Evolutionary conservation across 2,888 invertebrate species (phyloP), one percentile per base, ranked within the genome.

Genomic region (Psylliodes chrysocephalus): DNA sequence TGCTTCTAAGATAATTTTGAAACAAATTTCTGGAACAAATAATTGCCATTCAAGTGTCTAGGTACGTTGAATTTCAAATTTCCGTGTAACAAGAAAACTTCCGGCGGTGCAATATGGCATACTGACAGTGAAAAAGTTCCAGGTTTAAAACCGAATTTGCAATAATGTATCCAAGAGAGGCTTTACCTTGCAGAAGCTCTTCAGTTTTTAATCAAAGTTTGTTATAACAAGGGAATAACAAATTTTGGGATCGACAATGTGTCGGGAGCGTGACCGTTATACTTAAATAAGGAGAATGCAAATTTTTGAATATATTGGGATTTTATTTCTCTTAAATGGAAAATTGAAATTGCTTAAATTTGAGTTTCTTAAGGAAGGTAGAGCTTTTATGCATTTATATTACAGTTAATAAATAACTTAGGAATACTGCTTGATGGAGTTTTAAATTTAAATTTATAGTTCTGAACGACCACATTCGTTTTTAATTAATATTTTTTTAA

Each of bases 111-210:
- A 56, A 56, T 56, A 46, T 46, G 56, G 56, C 56, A 46, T 46
- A 40, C 15, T 51, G 59, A 46, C 49, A 38, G 40, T 40, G 38
- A 25, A 47, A 57, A 59, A 51, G 25, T 59, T 59, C 40, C 28
- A 38, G 52, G 38, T 47, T 59, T 59, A 40, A 59, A 51, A 51
- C 42, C 25, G 28, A 59, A 51, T 51, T 59, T 59, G 51, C 51
- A 51, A 59, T 40, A 51, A 28, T 51, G 59, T 59, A 51, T 51
- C 12, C 14, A 14, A 22, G 18, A 35, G 40, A 12, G 18, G 49
- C 22, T 56, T 56, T 33, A 46, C 22, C 57, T 49, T n/a, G 10
- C 38, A 40, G 28, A 59, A 51, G 49, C 49, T 51, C 40, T 59
- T 40, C 51, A 12, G 38, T 51, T 51, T 57, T 51, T 59, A 59